Evolutionary conservation across 2,797 vertebrate species (phyloP).

Genomic region (Trachurus trachurus): DNA sequence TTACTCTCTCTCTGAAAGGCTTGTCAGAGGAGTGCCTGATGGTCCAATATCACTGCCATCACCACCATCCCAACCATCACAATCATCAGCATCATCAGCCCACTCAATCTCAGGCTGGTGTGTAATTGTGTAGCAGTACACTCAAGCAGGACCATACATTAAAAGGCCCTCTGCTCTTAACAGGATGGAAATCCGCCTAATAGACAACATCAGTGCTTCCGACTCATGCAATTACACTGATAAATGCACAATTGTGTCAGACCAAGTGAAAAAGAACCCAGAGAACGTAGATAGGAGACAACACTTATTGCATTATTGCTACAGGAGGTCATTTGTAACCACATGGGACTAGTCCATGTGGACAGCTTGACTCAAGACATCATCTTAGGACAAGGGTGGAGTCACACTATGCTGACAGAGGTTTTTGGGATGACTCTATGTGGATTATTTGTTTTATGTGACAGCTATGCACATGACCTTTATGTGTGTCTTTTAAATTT

Average conservation of each 20-base stretch:
- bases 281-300: slow-evolving; percentile 81
- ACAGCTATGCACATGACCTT: not conserved
- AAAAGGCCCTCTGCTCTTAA: slow-evolving; percentile 86
- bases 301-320: slow-evolving; percentile 85
- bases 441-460: slow-evolving; percentile 8
- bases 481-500: not conserved
- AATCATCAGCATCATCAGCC: slow-evolving; percentile 72
- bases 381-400: slow-evolving; percentile 52
- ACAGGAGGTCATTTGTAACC: slow-evolving; percentile 83
- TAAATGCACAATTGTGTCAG: slow-evolving; percentile 87
- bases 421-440: slow-evolving; percentile 18
- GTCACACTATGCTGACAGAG: not conserved
- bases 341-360: slow-evolving; percentile 63
- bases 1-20: slow-evolving; percentile 68
- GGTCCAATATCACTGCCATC: slow-evolving; percentile 71
- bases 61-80: slow-evolving; percentile 48
- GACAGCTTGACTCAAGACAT: slow-evolving; percentile 68
- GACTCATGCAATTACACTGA: slow-evolving; percentile 88
- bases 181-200: slow-evolving; percentile 86
- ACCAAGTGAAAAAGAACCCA: slow-evolving; percentile 81
- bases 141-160: slow-evolving; percentile 82
- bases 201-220: slow-evolving; percentile 88
- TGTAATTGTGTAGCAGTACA: slow-evolving; percentile 80
- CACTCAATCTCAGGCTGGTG: slow-evolving; percentile 72
- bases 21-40: slow-evolving; percentile 67